Conservation (phyloP, 1,140 invertebrate genomes). For the Pararge aegeria region DNA sequence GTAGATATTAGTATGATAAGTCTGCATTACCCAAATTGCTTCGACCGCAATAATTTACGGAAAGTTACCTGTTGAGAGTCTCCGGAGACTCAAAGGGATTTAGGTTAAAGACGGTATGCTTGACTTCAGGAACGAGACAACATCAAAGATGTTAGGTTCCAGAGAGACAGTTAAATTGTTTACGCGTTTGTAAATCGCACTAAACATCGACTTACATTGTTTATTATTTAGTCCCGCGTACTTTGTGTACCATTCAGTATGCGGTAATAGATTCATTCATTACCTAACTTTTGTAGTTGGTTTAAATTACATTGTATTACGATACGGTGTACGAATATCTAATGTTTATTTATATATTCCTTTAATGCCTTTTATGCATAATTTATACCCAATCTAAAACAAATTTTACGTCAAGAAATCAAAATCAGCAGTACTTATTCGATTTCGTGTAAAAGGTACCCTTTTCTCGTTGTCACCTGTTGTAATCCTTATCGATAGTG, state of each 20-base stretch:
- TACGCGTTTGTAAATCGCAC: constrained; percentile 9
- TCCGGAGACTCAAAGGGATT: constrained; percentile 46
- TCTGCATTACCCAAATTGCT: constrained; percentile 48
- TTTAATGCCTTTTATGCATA: no score
- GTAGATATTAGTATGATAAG: constrained; percentile 42
- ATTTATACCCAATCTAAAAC: no score
- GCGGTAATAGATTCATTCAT: neutral
- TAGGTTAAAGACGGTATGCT: constrained; percentile 49
- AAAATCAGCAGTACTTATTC: no score
- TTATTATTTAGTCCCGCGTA: constrained; percentile 4
- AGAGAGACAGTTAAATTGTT: constrained; percentile 20
- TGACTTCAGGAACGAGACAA: constrained; percentile 41
- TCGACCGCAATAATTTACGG: constrained; percentile 56
- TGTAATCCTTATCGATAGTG: no score
- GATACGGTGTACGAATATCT: no score
- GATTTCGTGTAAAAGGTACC: no score
- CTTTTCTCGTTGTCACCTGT: no score
- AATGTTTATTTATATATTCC: no score
- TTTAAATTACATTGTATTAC: neutral
- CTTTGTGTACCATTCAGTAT: neutral
- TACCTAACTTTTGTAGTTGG: neutral
- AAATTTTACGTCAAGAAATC: no score
- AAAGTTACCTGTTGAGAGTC: constrained; percentile 59
- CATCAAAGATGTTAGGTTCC: constrained; percentile 41
- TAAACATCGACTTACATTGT: neutral